Evolutionary conservation across 1,140 invertebrate genomes (phyloP), one percentile per base, ranked within the genome.

Genomic region (Druon quercuslanigerum): DNA sequence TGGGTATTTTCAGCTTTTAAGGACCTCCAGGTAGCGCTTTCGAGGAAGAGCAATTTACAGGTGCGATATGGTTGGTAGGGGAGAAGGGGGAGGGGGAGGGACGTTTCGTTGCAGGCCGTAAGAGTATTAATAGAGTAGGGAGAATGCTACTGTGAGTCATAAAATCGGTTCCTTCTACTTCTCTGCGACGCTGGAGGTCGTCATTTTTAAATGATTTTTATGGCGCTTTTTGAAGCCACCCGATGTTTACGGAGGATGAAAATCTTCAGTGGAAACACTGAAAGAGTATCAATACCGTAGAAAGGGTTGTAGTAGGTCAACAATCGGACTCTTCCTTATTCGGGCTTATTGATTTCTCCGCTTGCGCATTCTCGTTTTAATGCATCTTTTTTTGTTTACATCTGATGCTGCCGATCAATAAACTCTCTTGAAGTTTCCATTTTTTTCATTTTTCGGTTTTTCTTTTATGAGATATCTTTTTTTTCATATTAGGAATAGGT

Each of bases 141-240:
- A 71, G 76, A 77, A 78, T 79, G 83, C 85, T 86, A 86, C 85
- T 57, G 84, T 79, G 73, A 73, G 79, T 87, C 82, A 80, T 87
- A 87, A 87, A 87, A 74, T 83, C 80, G 51, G 82, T 83, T 84
- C 8, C 5, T 3, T 78, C 82, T 70, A 66, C 77, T 81, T 72
- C 78, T 79, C 79, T 54, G 66, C 60, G 46, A 51, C 80, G 50
- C 79, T 81, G 80, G 80, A 74, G 86, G 86, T 85, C 83, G 83
- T 71, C 84, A 16, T 66, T 13, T 40, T 13, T 66, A 46, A 66
- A 66, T 66, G 60, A 66, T 66, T 66, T 66, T 66, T 66, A 66
- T 66, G 25, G 25, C n/a, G 25, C 33, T 33, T 66, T 66, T 66
- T 46, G 13, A 66, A 20, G 25, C 20, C 57, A 14, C 33, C 19